phyloP scores from a whole-genome alignment of 2,113 vertebrate genomes.

The Lophius piscatorius region DNA sequence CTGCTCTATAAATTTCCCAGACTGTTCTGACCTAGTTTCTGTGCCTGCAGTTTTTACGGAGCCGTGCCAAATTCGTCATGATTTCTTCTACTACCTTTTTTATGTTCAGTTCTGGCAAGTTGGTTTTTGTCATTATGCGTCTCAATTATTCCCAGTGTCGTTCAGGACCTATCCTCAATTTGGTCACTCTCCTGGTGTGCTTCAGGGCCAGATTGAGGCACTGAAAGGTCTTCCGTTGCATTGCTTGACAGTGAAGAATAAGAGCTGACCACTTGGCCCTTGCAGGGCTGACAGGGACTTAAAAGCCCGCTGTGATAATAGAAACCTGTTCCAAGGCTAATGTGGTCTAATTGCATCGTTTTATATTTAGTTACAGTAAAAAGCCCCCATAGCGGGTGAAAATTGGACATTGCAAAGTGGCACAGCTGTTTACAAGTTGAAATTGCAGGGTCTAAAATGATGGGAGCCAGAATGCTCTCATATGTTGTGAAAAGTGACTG shows the following conservation, averaged over 20 bases:
- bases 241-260: conserved; percentile 36
- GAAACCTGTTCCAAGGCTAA: conserved; percentile 11
- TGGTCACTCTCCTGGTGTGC: too few species aligned
- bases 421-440: neutral
- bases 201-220: conserved; percentile 12
- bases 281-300: conserved; percentile 18
- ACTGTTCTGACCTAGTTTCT: conserved; percentile 55
- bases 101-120: conserved; percentile 15
- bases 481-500: conserved; percentile 5
- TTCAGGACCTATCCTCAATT: too few species aligned
- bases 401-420: conserved; percentile 10
- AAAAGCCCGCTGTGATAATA: conserved; percentile 9
- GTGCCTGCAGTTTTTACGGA: conserved; percentile 21
- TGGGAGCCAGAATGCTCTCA: conserved; percentile 6
- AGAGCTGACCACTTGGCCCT: conserved; percentile 31
- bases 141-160: conserved; percentile 28
- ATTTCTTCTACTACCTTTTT: conserved; percentile 10
- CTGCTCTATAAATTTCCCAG: conserved; percentile 28
- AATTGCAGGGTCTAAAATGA: conserved; percentile 14
- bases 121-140: conserved; percentile 25
- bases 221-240: conserved; percentile 12
- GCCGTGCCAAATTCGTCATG: neutral
- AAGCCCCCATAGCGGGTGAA: conserved; percentile 4
- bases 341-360: conserved; percentile 13
- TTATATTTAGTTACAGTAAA: conserved; percentile 23